These are phyloP conservation scores for Nyctibius bracteatus DNA, from an alignment of 2,113 vertebrate genomes.

Conservation along the genomic window DNA sequence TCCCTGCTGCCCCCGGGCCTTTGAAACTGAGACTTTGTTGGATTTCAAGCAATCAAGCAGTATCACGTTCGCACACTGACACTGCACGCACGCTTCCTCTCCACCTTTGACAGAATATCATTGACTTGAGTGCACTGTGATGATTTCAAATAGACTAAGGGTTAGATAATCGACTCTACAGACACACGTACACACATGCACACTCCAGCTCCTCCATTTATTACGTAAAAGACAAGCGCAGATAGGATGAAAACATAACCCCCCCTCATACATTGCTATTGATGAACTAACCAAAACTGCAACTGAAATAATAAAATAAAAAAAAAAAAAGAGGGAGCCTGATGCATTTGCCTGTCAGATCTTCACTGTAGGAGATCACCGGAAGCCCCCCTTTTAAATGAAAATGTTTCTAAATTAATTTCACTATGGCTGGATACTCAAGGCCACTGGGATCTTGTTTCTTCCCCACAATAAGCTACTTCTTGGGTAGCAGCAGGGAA, in stretches of 20 bases:
- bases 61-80: not conserved
- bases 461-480: not conserved
- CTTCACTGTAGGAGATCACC: not conserved
- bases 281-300: not conserved
- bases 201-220: not conserved
- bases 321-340: not conserved
- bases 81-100: not conserved
- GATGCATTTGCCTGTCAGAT: not conserved
- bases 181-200: not conserved
- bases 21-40: conserved; percentile 50
- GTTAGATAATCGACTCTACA: conserved; percentile 42
- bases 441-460: not conserved
- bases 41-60: conserved; percentile 58
- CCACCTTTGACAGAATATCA: conserved; percentile 49
- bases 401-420: not conserved
- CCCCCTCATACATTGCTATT: not conserved
- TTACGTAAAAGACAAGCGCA: not conserved
- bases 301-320: not conserved
- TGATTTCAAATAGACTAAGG: conserved; percentile 35
- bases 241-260: not conserved
- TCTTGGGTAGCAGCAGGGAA: not conserved
- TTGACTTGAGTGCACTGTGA: conserved; percentile 33
- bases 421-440: not conserved
- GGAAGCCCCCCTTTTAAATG: not conserved
- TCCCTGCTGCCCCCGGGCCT: conserved; percentile 26